Evolutionary conservation across 2,797 vertebrate species (phyloP).

Genomic region (Chromis chromis): DNA sequence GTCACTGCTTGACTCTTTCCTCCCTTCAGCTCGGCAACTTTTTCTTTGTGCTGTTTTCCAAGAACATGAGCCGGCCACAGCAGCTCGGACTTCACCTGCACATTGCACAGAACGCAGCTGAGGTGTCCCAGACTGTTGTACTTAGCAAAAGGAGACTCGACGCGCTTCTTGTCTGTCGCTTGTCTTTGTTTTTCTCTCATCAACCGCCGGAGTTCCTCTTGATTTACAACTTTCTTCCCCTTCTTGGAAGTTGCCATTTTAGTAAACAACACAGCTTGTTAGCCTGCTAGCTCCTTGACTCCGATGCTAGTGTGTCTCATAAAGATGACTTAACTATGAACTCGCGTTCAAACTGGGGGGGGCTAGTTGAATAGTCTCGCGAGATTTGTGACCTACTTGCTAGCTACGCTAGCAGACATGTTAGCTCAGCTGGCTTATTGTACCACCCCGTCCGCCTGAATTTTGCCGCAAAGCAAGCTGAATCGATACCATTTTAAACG

Average conservation of each 20-base stretch:
- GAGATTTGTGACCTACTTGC: conserved; percentile 55
- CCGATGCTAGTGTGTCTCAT: conserved; percentile 44
- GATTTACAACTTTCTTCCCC: conserved; percentile 90
- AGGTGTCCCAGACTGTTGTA: conserved; percentile 94
- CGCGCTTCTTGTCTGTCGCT: conserved; percentile 85
- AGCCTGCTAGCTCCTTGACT: not conserved
- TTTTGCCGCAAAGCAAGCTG: conserved; percentile 69
- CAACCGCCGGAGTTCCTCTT: conserved; percentile 93
- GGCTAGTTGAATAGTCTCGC: conserved; percentile 54
- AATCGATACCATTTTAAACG: conserved; percentile 27
- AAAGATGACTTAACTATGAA: conserved; percentile 51
- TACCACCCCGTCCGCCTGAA: conserved; percentile 31
- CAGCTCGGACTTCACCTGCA: conserved; percentile 90
- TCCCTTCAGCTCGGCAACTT: conserved; percentile 85
- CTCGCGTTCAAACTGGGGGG: not conserved
- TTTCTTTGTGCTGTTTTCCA: conserved; percentile 94
- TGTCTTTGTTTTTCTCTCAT: conserved; percentile 93
- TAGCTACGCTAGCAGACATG: conserved; percentile 25
- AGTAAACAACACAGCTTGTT: conserved; percentile 12
- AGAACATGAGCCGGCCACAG: conserved; percentile 94
- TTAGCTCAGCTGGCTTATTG: conserved; percentile 55
- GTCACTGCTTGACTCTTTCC: conserved; percentile 60
- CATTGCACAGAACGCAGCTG: conserved; percentile 89
- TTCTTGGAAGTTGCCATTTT: conserved; percentile 82
- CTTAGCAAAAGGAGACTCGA: conserved; percentile 93